These are phyloP conservation scores for Aphodius granarius DNA, from an alignment of 2,888 invertebrate genomes.

Conservation along the genomic window DNA sequence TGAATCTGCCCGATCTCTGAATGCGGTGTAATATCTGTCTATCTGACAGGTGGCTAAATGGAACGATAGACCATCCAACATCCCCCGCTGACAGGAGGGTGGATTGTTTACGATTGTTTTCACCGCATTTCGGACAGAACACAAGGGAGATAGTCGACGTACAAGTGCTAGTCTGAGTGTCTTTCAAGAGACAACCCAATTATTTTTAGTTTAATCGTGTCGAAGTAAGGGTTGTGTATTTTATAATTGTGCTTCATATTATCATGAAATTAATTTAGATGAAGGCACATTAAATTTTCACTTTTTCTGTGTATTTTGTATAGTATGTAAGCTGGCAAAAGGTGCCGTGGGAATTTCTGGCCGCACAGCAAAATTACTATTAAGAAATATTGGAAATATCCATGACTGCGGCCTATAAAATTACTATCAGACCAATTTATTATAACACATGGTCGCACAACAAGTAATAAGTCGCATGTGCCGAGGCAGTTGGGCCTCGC, in stretches of 20 bases:
- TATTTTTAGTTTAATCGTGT: too few relatives aligned
- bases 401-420: neutral
- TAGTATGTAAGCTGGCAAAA: too few relatives aligned
- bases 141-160: neutral
- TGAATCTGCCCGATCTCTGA: slow-evolving; percentile 22
- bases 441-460: neutral
- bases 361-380: neutral
- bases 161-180: neutral
- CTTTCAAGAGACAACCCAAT: neutral
- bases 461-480: neutral
- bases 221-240: too few relatives aligned
- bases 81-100: slow-evolving; percentile 37
- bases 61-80: slow-evolving; percentile 23
- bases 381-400: neutral
- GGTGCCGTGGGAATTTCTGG: neutral
- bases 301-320: too few relatives aligned
- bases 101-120: slow-evolving; percentile 42
- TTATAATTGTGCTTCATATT: too few relatives aligned
- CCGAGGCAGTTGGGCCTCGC: neutral
- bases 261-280: too few relatives aligned
- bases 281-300: too few relatives aligned
- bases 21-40: slow-evolving; percentile 32
- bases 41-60: slow-evolving; percentile 31
- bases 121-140: neutral
- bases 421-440: neutral